These are phyloP conservation scores for Buceros bicornis DNA, from an alignment of 2,797 vertebrate genomes.

Conservation along the genomic window DNA sequence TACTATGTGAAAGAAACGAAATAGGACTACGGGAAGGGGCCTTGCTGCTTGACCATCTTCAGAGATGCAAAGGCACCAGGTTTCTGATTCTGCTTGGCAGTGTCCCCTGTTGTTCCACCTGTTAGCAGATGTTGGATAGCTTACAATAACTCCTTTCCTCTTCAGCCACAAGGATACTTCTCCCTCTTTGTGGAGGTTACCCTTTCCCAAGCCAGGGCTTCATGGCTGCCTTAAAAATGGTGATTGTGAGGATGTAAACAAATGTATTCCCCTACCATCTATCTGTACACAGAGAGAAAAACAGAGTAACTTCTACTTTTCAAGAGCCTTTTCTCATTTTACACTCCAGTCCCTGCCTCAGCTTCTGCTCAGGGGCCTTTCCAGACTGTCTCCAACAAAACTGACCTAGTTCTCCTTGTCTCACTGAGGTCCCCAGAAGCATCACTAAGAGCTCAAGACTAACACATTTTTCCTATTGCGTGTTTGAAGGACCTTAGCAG, in stretches of 20 bases:
- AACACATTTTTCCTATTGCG: not conserved
- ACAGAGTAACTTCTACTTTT: not conserved
- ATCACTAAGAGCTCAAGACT: not conserved
- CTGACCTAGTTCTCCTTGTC: slow-evolving; percentile 23
- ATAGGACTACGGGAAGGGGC: not conserved
- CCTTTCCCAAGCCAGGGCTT: not conserved
- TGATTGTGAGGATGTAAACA: not conserved
- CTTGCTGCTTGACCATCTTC: not conserved
- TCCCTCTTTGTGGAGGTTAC: not conserved
- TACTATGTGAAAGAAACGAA: not conserved
- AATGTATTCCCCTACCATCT: not conserved
- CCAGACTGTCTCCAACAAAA: not conserved
- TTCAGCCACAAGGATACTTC: not conserved
- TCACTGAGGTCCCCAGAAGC: slow-evolving; percentile 21
- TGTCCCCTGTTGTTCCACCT: not conserved
- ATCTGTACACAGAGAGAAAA: not conserved
- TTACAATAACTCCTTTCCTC: not conserved
- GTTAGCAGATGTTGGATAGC: not conserved
- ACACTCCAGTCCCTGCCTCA: not conserved
- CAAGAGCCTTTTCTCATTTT: slow-evolving; percentile 5
- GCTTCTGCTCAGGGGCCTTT: not conserved
- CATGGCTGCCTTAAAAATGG: not conserved
- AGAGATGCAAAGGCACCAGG: not conserved
- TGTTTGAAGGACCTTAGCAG: not conserved
- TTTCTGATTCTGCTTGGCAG: not conserved